Base-by-base conservation (phyloP, 1,140 invertebrate genomes). In the Himalopsyche phryganea region DNA sequence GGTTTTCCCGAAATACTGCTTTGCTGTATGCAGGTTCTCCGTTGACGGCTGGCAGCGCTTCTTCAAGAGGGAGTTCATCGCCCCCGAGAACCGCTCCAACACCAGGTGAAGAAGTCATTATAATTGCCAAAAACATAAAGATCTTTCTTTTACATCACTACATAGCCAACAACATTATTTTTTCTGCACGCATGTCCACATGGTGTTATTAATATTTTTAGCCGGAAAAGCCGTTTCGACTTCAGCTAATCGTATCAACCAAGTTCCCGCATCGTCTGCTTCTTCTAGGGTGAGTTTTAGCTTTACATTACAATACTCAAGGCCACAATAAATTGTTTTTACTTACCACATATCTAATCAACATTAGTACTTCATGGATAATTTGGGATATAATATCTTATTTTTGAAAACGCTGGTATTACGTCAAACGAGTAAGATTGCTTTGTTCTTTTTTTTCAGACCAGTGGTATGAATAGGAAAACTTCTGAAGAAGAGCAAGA, bases 41-140 rank as follows among this genome's bases (percentile, higher is more conserved):
- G 3, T 49, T 58, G 47, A 63, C 60, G n/a, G 54, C 58, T 18
- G 55, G 60, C 15, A 58, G 55, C 32, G 60, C 55, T 11, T 63
- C 60, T 23, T 63, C 60, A 7, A 48, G 60, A 42, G 60, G 60
- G 38, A 63, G 60, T 40, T 63, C 55, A 32, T 63, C 60, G 6
- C 56, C 56, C 23, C 56, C 56, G 10, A 42, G 56, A 11, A 58
- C 56, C 17, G 47, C 55, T 9, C 18, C 46, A 1, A 11, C 41
- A 19, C 42, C 45, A 38, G 50, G 46, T 56, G 28, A 41, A 10
- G 4, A 7, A 9, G 32, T 33, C 28, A 6, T 18, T 18, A 33
- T 15, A 11, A 33, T 50, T 4, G 6, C 4, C 33, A 33, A 6
- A 6, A 6, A 7, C 33, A 6, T 35, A 7, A 6, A 7, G 6